These are phyloP conservation scores for Naja naja DNA, from an alignment of 2,113 vertebrate species.

Conservation along the genomic window DNA sequence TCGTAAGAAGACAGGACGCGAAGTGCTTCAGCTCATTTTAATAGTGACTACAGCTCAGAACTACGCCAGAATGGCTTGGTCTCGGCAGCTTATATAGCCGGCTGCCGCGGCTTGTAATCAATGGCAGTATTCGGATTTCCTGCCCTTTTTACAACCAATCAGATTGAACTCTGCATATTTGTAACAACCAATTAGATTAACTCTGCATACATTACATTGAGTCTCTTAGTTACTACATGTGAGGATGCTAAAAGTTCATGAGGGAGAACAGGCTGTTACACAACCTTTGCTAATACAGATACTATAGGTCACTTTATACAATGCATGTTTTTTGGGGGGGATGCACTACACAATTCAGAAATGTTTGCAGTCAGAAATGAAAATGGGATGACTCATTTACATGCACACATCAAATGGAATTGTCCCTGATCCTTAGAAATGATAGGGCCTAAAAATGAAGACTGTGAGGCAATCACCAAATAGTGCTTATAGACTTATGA, in stretches of 20 bases:
- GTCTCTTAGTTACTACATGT: background rate
- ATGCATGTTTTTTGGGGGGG: background rate
- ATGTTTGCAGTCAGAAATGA: background rate
- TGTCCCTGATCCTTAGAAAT: background rate
- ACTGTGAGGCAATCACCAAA: background rate
- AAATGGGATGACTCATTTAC: background rate
- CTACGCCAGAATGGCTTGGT: no score
- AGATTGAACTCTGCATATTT: no score
- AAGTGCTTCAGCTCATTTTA: no score
- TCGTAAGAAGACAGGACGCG: no score
- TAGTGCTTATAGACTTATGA: background rate
- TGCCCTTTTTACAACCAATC: no score
- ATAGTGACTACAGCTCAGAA: no score
- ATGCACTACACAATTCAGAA: background rate
- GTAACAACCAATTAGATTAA: no score
- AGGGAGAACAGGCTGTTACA: background rate
- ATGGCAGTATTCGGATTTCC: no score
- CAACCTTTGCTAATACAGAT: background rate
- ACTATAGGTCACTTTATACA: background rate
- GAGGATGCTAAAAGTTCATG: background rate
- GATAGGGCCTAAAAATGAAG: background rate
- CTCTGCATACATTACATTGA: no score
- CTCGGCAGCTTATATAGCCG: no score
- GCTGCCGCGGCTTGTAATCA: no score
- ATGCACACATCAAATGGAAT: background rate